Conservation (phyloP, 2,113 vertebrate genomes). For the Alouatta palliata region DNA sequence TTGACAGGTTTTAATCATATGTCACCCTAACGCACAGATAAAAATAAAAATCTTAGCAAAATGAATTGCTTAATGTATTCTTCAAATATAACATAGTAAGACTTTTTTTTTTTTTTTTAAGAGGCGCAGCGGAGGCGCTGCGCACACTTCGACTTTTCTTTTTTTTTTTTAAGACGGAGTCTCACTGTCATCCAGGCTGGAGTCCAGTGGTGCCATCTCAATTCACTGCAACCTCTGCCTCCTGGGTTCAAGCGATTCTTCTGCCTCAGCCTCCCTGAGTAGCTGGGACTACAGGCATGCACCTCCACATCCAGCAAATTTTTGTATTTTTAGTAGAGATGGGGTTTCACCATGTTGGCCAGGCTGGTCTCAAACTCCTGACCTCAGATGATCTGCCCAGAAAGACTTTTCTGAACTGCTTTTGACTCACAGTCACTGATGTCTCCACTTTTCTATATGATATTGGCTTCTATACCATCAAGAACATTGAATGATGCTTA, state of each 20-base stretch:
- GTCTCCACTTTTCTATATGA: not conserved
- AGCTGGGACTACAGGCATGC: too few relatives aligned
- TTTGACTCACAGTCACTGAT: not conserved
- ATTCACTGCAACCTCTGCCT: too few relatives aligned
- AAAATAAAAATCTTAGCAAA: constrained; percentile 28
- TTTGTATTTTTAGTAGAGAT: too few relatives aligned
- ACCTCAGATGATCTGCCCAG: too few relatives aligned
- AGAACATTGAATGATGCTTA: not conserved
- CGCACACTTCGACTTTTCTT: not conserved
- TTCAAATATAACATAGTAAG: not conserved
- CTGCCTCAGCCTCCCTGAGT: too few relatives aligned
- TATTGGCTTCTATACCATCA: not conserved
- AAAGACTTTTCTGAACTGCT: not conserved
- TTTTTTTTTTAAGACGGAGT: too few relatives aligned
- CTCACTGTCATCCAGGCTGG: too few relatives aligned
- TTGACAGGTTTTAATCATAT: not conserved
- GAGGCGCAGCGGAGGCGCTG: too few relatives aligned
- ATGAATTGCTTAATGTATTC: not conserved
- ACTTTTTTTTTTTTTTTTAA: not conserved
- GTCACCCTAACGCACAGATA: not conserved
- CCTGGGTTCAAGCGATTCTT: too few relatives aligned
- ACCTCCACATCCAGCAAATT: fast-evolving
- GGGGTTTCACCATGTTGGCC: too few relatives aligned
- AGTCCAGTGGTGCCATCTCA: too few relatives aligned
- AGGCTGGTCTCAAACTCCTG: too few relatives aligned